phyloP scores from a whole-genome alignment of 2,113 vertebrate species.

The sheep (Ovis aries) region ARS-UI_Ramb_v3.0 NC_056061.1:73388001-73388500 shows the following conservation, averaged over 20 bases:
- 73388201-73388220: background rate
- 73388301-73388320: background rate
- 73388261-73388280: background rate
- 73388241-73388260: background rate
- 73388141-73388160: background rate
- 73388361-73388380: background rate
- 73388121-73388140: background rate
- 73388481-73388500: background rate
- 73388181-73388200: background rate
- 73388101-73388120: background rate
- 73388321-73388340: background rate
- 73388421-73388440: background rate
- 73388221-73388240: background rate
- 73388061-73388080: background rate
- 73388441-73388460: background rate
- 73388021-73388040: background rate
- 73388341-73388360: background rate
- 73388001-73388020: background rate
- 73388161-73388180: background rate
- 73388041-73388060: background rate
- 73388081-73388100: slow-evolving; percentile 28
- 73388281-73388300: background rate
- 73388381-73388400: background rate
- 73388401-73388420: background rate
- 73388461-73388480: background rate